Base-by-base conservation (phyloP, 2,888 invertebrate genomes). In the Blastobasis lacticolella region DNA sequence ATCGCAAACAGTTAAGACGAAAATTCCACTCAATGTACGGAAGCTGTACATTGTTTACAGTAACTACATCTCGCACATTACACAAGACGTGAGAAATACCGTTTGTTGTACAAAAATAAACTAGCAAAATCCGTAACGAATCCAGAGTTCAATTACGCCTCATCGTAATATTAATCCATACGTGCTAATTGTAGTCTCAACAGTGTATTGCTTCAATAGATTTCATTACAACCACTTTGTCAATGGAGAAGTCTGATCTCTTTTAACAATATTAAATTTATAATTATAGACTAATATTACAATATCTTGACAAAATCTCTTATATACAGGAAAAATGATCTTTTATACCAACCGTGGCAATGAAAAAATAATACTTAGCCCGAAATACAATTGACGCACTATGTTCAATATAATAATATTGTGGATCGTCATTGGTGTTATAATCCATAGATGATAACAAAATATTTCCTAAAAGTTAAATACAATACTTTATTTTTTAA, bases 201-300 rank as follows among this genome's bases (percentile, higher is more conserved):
- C 55, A 53, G 66, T 60, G 69, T 76, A 81, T 80, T 79, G 77
- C 79, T 81, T 77, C 66, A 72, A 67, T 67, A 66, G 63, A 67
- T 71, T 71, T 72, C 63, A 67, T 75, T 78, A 82, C 80, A 81
- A 79, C 80, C 81, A 67, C 68, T 66, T 61, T 62, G 61, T 63
- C 63, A 63, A 67, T 68, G 67, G 63, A 71, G 74, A 71, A 77
- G 71, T 74, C 69, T 66, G 68, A 71, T 73, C 62, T 71, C 69
- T 63, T 23, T 77, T 56, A 79, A 79, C 75, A 80, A 75, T 64
- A 66, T 70, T 69, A 62, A 59, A 60, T 62, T 63, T 68, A 67
- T 61, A 63, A 67, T 65, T 58, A 61, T 61, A 59, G 58, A 53
- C 59, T 57, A 62, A 58, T 63, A 64, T 67, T 69, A 71, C 57